Evolutionary conservation across 1,140 invertebrate species (phyloP), one percentile per base, ranked within the genome.

Genomic region (Bilobella aurantiaca): DNA sequence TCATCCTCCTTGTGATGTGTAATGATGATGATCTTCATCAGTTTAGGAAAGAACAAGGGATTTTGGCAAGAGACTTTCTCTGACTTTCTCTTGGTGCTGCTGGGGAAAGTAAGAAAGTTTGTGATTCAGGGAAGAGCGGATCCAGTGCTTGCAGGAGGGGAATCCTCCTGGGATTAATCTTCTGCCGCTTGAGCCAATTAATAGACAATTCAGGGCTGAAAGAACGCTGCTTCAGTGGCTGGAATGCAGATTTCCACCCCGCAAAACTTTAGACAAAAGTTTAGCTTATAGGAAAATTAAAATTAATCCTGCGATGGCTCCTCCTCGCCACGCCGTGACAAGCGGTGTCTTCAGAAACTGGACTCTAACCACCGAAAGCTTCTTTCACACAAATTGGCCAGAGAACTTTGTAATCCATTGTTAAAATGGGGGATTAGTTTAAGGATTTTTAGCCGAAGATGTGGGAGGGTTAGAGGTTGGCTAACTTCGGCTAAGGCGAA

Each of bases 121-220:
- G 34, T 8, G 34, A 42, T 42, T 42, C 34, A 8, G 18, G 34
- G 49, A 8, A 53, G 3, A 14, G 49, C n/a, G n/a, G n/a, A n/a
- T 53, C 3, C 12, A 23, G 49, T 23, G 49, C 49, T 23, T 18
- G 23, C 14, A 53, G 25, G 8, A 18, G 18, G 23, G 21, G 23
- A 58, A 29, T 62, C 29, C 64, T 61, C 66, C 27, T 30, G 62
- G 64, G 65, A 67, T 68, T 68, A 67, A 65, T 70, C 67, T 66
- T 62, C 66, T 62, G 42, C 64, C 60, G 64, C 65, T 65, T 64
- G 63, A 64, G 65, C 58, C 71, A 68, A 64, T 68, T 68, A 68
- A 68, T 68, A 68, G 66, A 64, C 62, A 37, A 68, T 68, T 68
- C 58, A 34, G 27, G 8, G 28, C 37, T 62, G 57, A 66, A 56